A percentile compares a stretch with the other conserved stretches of the same genome.
Evolutionary conservation across 2,797 vertebrate species (phyloP).

Genomic region (Nyctibius grandis): DNA sequence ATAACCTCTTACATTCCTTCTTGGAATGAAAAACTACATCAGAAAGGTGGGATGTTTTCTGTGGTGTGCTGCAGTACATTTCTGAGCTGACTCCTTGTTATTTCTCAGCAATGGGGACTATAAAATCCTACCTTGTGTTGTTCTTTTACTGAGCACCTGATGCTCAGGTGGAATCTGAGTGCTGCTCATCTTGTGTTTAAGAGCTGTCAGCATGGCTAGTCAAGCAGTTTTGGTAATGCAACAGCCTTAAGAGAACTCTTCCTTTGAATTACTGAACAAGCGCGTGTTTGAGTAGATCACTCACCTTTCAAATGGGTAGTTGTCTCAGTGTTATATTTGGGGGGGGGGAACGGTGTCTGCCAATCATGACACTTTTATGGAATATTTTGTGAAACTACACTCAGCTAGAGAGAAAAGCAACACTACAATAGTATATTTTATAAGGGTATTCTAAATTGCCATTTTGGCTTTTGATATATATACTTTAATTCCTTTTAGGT

Average conservation of each 20-base stretch:
- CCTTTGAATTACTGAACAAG: background rate
- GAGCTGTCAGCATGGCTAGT: background rate
- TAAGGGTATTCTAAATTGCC: background rate
- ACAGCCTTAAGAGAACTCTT: background rate
- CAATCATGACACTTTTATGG: background rate
- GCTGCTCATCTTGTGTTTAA: background rate
- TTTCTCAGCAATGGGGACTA: background rate
- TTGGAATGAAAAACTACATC: background rate
- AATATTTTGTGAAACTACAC: background rate
- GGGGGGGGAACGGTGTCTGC: background rate
- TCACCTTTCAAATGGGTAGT: background rate
- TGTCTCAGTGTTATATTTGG: background rate
- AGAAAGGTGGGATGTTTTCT: background rate
- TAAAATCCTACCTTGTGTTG: background rate
- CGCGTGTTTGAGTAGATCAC: background rate
- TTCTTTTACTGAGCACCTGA: background rate
- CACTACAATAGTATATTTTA: background rate
- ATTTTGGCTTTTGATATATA: background rate
- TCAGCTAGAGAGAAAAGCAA: background rate
- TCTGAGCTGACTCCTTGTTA: background rate
- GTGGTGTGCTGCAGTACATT: background rate
- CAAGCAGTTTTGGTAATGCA: background rate
- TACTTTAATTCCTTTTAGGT: background rate
- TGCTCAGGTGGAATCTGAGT: background rate
- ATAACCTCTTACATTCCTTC: background rate